phyloP scores from a whole-genome alignment of 1,140 invertebrate species.

The Diorhabda sublineata region DNA sequence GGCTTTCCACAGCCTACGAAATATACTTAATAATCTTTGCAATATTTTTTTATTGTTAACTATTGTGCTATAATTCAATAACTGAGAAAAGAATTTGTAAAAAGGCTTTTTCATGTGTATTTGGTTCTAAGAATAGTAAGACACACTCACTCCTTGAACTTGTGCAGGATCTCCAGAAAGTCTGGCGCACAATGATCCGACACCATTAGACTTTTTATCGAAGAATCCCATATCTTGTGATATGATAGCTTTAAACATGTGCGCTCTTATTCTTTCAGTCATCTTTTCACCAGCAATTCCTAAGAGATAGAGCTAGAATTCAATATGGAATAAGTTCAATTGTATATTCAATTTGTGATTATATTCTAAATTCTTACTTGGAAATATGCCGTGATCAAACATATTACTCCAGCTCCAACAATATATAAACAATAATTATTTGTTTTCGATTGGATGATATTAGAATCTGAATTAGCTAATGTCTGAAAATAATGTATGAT shows the following conservation, averaged over 20 bases:
- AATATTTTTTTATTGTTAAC: too few species aligned
- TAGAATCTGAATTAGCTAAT: conserved; percentile 50
- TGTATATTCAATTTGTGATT: too few species aligned
- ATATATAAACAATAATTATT: conserved; percentile 63
- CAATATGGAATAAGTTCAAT: not conserved
- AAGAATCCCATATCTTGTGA: conserved; percentile 78
- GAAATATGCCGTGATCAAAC: conserved; percentile 63
- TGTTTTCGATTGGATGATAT: conserved; percentile 56
- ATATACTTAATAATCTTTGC: too few species aligned
- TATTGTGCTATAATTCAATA: too few species aligned
- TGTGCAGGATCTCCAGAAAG: conserved; percentile 75
- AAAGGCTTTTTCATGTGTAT: too few species aligned
- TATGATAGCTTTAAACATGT: conserved; percentile 68
- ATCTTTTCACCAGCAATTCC: conserved; percentile 70
- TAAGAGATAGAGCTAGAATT: conserved; percentile 61
- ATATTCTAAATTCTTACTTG: conserved; percentile 45
- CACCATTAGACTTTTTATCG: conserved; percentile 68
- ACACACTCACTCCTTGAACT: conserved; percentile 67
- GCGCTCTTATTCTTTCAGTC: conserved; percentile 64
- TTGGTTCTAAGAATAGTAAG: not conserved
- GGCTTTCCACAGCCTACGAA: too few species aligned
- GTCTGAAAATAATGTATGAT: conserved; percentile 37
- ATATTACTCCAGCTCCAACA: conserved; percentile 67
- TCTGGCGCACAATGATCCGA: conserved; percentile 73
- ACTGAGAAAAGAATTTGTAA: too few species aligned